Percentiles rank a stretch among this genome's conserved stretches.
These are phyloP conservation scores for Caenorhabditis drosophilae DNA, from an alignment of 2,888 invertebrate genomes.

Conservation along the genomic window DNA sequence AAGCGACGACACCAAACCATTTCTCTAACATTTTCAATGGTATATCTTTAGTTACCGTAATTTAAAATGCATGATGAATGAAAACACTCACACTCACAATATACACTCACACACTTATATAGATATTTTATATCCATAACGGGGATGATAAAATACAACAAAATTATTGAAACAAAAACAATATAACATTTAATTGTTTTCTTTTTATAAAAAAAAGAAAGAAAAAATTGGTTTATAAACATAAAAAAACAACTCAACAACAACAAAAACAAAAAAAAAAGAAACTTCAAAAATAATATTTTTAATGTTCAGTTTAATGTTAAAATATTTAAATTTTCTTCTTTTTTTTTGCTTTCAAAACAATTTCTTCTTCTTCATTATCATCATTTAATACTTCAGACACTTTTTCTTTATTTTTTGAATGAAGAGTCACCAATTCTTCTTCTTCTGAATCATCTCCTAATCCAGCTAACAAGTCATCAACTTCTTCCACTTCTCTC, in stretches of 20 bases:
- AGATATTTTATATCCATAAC: neutral
- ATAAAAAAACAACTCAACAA: slow-evolving; percentile 2
- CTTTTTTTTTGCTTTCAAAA: slow-evolving; percentile 12
- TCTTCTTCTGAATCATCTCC: slow-evolving; percentile 44
- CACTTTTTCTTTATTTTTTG: too few relatives aligned
- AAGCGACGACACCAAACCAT: too few relatives aligned
- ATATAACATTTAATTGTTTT: neutral
- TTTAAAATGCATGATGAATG: slow-evolving; percentile 38
- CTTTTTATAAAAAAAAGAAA: too few relatives aligned
- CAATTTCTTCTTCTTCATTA: slow-evolving; percentile 4
- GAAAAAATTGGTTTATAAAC: too few relatives aligned
- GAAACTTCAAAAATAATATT: too few relatives aligned
- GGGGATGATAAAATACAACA: neutral
- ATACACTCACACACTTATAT: neutral
- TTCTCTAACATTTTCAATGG: too few relatives aligned
- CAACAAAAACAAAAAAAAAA: slow-evolving; percentile 5
- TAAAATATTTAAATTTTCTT: too few relatives aligned
- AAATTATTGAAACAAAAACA: neutral
- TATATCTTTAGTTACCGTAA: too few relatives aligned
- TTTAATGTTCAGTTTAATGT: too few relatives aligned
- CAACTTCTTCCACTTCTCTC: slow-evolving; percentile 42
- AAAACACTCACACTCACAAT: slow-evolving; percentile 29
- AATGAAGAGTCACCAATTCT: slow-evolving; percentile 22
- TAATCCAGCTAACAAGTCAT: slow-evolving; percentile 42
- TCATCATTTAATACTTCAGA: neutral